Evolutionary conservation across 2,113 vertebrate species (phyloP).

Genomic region (Egretta garzetta): DNA sequence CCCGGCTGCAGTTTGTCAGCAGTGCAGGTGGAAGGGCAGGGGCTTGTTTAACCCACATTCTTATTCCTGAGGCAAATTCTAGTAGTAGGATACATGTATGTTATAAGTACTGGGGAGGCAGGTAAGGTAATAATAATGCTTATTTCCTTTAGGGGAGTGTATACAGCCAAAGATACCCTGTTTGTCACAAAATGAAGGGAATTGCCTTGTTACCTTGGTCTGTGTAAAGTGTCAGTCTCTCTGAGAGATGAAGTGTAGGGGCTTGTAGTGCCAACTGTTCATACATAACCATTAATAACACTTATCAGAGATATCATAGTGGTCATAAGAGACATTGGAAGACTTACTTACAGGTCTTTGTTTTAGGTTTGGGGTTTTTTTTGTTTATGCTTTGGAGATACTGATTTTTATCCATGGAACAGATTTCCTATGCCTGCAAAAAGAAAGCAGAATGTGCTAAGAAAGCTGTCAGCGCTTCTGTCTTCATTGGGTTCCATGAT

Average conservation of each 20-base stretch:
- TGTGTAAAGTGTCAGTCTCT: neutral
- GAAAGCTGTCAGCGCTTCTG: neutral
- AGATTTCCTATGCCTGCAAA: neutral
- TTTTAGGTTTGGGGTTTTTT: neutral
- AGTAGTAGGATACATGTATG: neutral
- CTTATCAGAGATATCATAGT: neutral
- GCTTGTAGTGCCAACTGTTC: neutral
- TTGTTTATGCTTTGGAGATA: neutral
- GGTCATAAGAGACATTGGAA: neutral
- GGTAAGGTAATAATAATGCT: neutral
- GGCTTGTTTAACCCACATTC: neutral
- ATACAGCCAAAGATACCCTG: neutral
- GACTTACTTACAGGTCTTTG: neutral
- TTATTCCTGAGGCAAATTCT: neutral
- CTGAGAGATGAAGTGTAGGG: neutral
- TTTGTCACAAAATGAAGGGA: neutral
- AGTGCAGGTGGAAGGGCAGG: neutral
- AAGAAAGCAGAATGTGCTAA: neutral
- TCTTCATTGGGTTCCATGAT: neutral
- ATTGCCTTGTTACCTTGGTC: neutral
- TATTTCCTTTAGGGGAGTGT: neutral
- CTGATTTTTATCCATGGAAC: neutral
- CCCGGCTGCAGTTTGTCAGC: neutral
- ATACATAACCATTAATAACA: neutral
- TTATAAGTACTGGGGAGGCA: neutral